phyloP scores from a whole-genome alignment of 2,888 invertebrate genomes.

The Ectemnius cavifrons region DNA sequence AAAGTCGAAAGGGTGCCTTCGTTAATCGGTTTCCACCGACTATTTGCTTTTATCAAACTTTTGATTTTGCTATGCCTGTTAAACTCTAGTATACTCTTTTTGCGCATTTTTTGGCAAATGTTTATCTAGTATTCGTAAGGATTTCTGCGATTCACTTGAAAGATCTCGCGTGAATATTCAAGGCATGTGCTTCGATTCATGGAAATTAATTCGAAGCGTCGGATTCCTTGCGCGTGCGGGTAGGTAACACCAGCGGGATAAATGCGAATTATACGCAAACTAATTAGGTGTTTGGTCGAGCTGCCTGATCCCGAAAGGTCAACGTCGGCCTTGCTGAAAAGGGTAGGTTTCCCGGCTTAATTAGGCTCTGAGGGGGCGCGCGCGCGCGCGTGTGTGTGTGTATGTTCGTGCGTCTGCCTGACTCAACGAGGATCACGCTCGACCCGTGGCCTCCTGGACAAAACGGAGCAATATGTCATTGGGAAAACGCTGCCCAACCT shows the following conservation, averaged over 20 bases:
- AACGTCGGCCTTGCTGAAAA: not conserved
- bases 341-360: not conserved
- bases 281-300: conserved; percentile 10
- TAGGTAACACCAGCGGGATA: not conserved
- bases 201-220: conserved; percentile 1
- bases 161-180: not conserved
- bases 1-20: too few relatives aligned
- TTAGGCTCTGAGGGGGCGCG: conserved; percentile 1
- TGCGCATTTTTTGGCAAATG: too few relatives aligned
- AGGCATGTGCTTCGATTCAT: not conserved
- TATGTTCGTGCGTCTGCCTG: not conserved
- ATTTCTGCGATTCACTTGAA: not conserved
- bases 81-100: too few relatives aligned
- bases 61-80: too few relatives aligned
- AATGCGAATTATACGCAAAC: conserved; percentile 11
- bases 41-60: too few relatives aligned
- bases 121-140: not conserved
- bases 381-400: not conserved
- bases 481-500: too few relatives aligned
- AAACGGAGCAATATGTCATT: too few relatives aligned
- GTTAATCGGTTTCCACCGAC: too few relatives aligned
- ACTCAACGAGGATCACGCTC: conserved; percentile 3
- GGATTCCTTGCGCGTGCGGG: not conserved
- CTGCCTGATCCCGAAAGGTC: conserved; percentile 7
- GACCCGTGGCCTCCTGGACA: too few relatives aligned